phyloP scores from a whole-genome alignment of 2,797 vertebrate species.

The Sarcophilus harrisii region DNA sequence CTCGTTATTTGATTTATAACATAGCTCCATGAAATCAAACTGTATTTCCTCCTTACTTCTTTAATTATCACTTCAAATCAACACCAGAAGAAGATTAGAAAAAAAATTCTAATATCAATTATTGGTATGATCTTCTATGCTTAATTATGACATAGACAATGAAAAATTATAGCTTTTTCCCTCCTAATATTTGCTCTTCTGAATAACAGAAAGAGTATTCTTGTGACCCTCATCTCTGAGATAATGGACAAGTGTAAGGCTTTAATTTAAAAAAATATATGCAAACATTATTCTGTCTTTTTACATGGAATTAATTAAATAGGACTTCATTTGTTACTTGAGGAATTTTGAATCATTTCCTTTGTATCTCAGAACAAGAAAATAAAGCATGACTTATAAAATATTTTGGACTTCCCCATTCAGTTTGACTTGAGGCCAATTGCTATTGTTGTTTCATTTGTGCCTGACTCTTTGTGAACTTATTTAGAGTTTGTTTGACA shows the following conservation, averaged over 20 bases:
- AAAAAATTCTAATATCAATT: constrained; percentile 70
- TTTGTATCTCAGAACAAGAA: background rate
- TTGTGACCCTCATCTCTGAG: background rate
- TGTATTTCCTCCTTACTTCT: constrained; percentile 44
- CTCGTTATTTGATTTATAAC: constrained; percentile 60
- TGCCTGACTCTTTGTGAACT: background rate
- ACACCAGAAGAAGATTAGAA: constrained; percentile 63
- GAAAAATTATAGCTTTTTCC: constrained; percentile 57
- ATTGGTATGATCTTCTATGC: constrained; percentile 64
- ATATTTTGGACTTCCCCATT: background rate
- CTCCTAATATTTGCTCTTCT: constrained; percentile 23
- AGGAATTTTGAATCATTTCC: background rate
- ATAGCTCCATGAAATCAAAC: constrained; percentile 60
- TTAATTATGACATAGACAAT: constrained; percentile 66
- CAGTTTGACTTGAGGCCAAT: background rate
- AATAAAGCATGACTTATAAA: background rate
- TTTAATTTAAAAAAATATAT: constrained; percentile 41
- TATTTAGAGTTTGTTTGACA: background rate
- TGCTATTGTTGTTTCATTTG: background rate
- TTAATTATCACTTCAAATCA: constrained; percentile 64
- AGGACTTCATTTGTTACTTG: background rate
- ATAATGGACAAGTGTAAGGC: constrained; percentile 18
- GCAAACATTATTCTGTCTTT: background rate
- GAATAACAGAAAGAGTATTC: constrained; percentile 65
- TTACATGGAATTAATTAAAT: background rate